Percentiles rank a stretch among this genome's conserved stretches.
These are phyloP conservation scores for Tipula helvola DNA, from an alignment of 2,888 invertebrate genomes.

Conservation along the genomic window DNA sequence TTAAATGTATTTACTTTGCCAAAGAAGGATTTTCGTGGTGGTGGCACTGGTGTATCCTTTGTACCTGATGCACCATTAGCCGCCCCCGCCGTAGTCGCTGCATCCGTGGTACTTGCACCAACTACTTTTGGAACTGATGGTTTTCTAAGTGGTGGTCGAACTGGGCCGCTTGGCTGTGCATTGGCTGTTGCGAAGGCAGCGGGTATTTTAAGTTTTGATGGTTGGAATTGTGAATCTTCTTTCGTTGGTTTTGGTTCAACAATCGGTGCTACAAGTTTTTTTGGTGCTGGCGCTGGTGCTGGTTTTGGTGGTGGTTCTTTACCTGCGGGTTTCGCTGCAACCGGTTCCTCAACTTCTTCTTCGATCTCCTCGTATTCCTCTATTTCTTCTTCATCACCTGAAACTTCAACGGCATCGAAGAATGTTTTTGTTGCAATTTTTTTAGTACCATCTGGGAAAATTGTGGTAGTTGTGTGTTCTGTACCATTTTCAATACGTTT, in stretches of 20 bases:
- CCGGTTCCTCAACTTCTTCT: background rate
- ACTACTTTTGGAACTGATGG: background rate
- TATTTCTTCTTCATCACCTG: conserved; percentile 25
- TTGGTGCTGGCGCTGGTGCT: conserved; percentile 4
- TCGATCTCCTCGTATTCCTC: conserved; percentile 31
- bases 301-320: background rate
- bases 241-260: background rate
- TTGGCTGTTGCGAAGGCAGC: background rate
- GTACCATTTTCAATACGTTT: background rate
- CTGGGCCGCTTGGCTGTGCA: conserved; percentile 19
- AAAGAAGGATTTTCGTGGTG: conserved; percentile 40
- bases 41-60: conserved; percentile 39
- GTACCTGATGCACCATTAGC: conserved; percentile 12
- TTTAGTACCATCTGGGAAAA: conserved; percentile 32
- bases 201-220: conserved; percentile 10
- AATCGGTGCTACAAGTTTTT: background rate
- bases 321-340: background rate
- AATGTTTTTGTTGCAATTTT: conserved; percentile 34
- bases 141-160: conserved; percentile 23
- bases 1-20: conserved; percentile 31
- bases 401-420: conserved; percentile 27
- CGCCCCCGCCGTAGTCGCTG: background rate
- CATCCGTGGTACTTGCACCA: background rate
- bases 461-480: conserved; percentile 23
- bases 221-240: background rate